A percentile compares a stretch with the other conserved stretches of the same genome.
phyloP scores from a whole-genome alignment of 23 tunicate genomes.

The Pegea sp. region DNA sequence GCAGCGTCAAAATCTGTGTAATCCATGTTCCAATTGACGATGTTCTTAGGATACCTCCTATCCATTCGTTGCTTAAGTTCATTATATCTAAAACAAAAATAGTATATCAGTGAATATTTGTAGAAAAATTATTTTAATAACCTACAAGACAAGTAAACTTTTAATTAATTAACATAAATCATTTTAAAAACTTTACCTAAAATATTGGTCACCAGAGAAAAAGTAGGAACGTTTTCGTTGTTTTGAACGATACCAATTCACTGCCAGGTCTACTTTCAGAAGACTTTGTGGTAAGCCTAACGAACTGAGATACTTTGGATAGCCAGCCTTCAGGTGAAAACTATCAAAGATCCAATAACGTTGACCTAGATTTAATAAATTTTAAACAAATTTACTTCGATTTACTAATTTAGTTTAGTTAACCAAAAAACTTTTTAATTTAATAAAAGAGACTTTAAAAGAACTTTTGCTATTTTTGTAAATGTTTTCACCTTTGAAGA shows the following conservation, averaged over 20 bases:
- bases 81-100: conserved; percentile 32
- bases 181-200: no score
- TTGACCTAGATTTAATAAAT: conserved; percentile 7
- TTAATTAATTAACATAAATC: no score
- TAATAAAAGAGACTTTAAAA: no score
- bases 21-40: conserved; percentile 13
- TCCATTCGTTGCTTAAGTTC: conserved; percentile 27
- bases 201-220: conserved; percentile 27
- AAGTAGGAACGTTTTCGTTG: conserved; percentile 48
- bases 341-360: conserved; percentile 21
- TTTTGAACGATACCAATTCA: conserved; percentile 48
- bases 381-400: no score
- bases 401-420: no score
- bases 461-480: no score
- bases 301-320: conserved; percentile 25
- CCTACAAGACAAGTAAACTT: no score
- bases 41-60: conserved; percentile 20
- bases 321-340: conserved; percentile 12
- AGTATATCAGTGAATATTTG: no score
- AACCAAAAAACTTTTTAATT: no score
- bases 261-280: conserved; percentile 9
- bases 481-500: no score
- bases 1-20: no score
- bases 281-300: conserved; percentile 35
- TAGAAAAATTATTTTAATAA: no score